Evolutionary conservation across 2,113 vertebrate species (phyloP), one percentile per base, ranked within the genome.

Genomic region (Theristicus caerulescens): DNA sequence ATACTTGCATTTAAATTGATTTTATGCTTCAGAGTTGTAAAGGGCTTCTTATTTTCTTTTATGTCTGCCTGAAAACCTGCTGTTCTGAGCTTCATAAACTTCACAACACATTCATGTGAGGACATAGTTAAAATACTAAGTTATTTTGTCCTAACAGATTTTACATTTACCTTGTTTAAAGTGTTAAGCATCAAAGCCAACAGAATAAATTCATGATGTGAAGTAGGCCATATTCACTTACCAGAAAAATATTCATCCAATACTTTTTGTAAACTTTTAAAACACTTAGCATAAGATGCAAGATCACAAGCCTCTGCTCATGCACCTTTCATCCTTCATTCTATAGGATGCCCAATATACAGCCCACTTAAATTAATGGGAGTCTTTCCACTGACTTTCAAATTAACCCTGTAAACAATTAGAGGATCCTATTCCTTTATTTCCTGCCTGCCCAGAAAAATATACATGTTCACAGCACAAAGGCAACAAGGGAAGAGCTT

Each of bases 161-260:
- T 94, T 71, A 66, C 1, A 21, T 88, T 82, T 96, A 54, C 36
- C 54, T 83, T 87, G 42, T 76, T 94, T 83, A 86, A 96, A 71
- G n/a, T 80, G 47, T 92, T 93, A 92, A 88, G 83, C 59, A 73
- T 91, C 61, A 93, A 91, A 94, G 64, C 29, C 51, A 88, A 59
- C 22, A 51, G 57, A 79, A 79, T 34, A 54, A 77, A 73, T 71
- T 74, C 29, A 47, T 47, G 10, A 86, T 70, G 31, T 90, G 69
- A 92, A 85, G 46, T 46, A 71, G 51, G 52, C 59, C 62, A 17
- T 67, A 54, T 72, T 82, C 69, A 32, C 25, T 94, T 74, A 88
- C 24, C 55, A 71, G 49, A 83, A 76, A 93, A 88, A 54, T 62
- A 61, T 86, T 92, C 17, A 91, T 89, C n/a, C 20, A 72, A 32